These are phyloP conservation scores for Tetanocera ferruginea DNA, from an alignment of 2,888 invertebrate genomes.

Conservation along the genomic window DNA sequence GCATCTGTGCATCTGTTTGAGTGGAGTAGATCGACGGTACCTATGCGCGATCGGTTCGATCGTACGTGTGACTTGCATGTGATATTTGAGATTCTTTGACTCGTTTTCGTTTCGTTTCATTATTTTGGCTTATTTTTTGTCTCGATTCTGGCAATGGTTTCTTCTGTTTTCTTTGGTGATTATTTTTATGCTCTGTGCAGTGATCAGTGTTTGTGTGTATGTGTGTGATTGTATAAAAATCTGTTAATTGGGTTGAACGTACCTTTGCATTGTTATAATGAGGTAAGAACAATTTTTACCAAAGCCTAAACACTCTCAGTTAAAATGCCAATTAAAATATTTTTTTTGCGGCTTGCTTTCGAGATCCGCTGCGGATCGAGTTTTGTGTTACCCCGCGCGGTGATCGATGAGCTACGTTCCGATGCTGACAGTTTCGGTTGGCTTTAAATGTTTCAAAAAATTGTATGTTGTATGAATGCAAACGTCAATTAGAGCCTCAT, in stretches of 20 bases:
- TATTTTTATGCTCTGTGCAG: slow-evolving; percentile 29
- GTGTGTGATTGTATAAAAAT: slow-evolving; percentile 45
- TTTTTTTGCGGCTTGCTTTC: slow-evolving; percentile 39
- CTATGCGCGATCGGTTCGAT: slow-evolving; percentile 26
- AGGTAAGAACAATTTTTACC: slow-evolving; percentile 63
- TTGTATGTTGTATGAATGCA: slow-evolving; percentile 60
- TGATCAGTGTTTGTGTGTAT: neutral
- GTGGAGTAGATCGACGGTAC: slow-evolving; percentile 10
- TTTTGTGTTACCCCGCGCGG: slow-evolving; percentile 32
- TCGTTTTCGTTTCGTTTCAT: slow-evolving; percentile 37
- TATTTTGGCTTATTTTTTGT: slow-evolving; percentile 40
- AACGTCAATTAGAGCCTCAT: slow-evolving; percentile 69
- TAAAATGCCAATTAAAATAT: slow-evolving; percentile 69
- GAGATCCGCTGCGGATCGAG: slow-evolving; percentile 28
- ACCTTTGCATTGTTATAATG: slow-evolving; percentile 53
- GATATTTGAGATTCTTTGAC: slow-evolving; percentile 40
- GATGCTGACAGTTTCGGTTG: slow-evolving; percentile 45
- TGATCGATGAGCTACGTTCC: slow-evolving; percentile 56
- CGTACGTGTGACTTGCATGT: slow-evolving; percentile 44
- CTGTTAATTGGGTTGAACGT: slow-evolving; percentile 68
- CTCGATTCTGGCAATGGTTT: slow-evolving; percentile 8
- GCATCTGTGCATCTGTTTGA: neutral
- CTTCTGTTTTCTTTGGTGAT: slow-evolving; percentile 35
- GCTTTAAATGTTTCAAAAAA: slow-evolving; percentile 35
- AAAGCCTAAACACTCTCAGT: slow-evolving; percentile 69